Percentiles rank a stretch among this genome's conserved stretches.
These are phyloP conservation scores for Melitaea cinxia DNA, from an alignment of 1,140 invertebrate species.

Conservation along the genomic window DNA sequence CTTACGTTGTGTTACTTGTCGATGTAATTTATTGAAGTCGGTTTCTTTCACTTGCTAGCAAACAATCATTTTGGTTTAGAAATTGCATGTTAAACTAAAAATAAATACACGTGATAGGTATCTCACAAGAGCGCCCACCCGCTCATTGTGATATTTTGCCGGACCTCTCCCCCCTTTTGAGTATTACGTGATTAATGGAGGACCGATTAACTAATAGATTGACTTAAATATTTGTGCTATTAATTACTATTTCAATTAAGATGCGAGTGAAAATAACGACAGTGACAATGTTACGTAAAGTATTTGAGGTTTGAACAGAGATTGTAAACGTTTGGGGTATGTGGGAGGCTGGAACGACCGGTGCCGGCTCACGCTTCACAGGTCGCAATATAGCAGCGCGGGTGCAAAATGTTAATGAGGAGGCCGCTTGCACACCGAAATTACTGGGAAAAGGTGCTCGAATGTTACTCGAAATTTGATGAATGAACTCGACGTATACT, in stretches of 20 bases:
- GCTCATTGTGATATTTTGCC: too few relatives aligned
- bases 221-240: conserved; percentile 3
- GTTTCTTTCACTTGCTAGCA: too few relatives aligned
- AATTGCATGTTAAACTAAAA: too few relatives aligned
- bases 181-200: too few relatives aligned
- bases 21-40: too few relatives aligned
- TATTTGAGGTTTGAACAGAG: neutral
- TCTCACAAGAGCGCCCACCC: too few relatives aligned
- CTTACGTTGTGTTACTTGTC: too few relatives aligned
- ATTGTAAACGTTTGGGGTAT: neutral
- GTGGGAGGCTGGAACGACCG: neutral
- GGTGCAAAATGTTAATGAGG: conserved; percentile 48
- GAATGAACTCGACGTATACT: conserved; percentile 14
- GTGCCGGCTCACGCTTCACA: neutral
- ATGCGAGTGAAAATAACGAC: neutral
- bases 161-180: too few relatives aligned
- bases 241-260: neutral
- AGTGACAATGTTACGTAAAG: neutral
- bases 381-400: conserved; percentile 25
- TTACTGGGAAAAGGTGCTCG: conserved; percentile 23
- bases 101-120: too few relatives aligned
- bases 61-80: too few relatives aligned
- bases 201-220: too few relatives aligned
- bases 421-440: conserved; percentile 22
- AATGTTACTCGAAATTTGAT: conserved; percentile 19